phyloP scores from a whole-genome alignment of 2,113 vertebrate species.

The Felis catus region DNA sequence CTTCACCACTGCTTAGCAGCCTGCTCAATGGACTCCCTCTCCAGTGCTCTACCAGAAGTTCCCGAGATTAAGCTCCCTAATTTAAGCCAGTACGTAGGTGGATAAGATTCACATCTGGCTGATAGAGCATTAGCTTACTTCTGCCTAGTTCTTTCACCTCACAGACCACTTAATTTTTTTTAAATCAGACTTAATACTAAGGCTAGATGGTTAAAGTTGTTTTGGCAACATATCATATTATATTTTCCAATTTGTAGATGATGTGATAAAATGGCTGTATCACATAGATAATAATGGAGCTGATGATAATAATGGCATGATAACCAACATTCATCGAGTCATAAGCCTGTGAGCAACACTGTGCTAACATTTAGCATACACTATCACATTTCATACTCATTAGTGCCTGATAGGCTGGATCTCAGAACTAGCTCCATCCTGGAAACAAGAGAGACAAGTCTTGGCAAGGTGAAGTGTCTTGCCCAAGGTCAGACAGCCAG shows the following conservation, averaged over 20 bases:
- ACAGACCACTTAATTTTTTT: background rate
- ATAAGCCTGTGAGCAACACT: background rate
- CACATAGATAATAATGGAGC: background rate
- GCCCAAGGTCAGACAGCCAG: background rate
- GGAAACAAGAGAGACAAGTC: background rate
- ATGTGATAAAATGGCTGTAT: background rate
- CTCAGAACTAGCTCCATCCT: background rate
- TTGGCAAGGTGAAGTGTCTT: background rate
- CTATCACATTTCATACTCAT: background rate
- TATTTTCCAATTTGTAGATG: background rate
- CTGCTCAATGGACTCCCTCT: background rate
- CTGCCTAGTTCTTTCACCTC: background rate
- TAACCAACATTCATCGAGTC: background rate
- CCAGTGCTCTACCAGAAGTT: background rate
- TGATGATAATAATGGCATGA: background rate
- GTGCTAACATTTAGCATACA: background rate
- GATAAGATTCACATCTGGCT: background rate
- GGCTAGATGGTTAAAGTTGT: background rate
- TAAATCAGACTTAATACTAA: background rate
- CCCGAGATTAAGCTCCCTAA: rapidly evolving
- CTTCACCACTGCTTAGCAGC: background rate
- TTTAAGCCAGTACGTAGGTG: background rate
- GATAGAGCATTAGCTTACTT: background rate
- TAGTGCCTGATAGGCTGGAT: too few relatives aligned
- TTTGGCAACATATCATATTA: background rate